Evolutionary conservation across 2,113 vertebrate genomes (phyloP), one percentile per base, ranked within the genome.

Genomic region (Macrotis lagotis): DNA sequence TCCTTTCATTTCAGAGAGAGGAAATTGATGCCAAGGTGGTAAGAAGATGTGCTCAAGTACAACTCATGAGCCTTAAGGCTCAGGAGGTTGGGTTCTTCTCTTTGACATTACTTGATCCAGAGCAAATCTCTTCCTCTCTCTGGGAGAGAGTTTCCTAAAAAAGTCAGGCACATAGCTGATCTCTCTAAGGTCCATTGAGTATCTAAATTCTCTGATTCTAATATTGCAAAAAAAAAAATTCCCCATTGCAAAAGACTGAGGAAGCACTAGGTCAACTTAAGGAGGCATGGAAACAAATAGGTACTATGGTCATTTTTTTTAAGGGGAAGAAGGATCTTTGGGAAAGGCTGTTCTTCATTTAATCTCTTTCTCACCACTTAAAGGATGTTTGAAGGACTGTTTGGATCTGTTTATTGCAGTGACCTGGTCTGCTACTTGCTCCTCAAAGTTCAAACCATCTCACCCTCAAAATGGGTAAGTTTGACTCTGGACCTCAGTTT

Each of bases 401-500:
- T 51, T 1, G 28, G 83, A n/a, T 0, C 31, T 91, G 44, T 90
- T 44, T 47, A 37, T 49, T 25, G 2, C 2, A 94, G 51, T n/a
- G 50, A 37, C 49, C 89, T 91, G 51, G 51, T 50, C 51, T 94
- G 95, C 89, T 96, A 96, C 74, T 93, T 96, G 94, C 92, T 90
- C 74, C 94, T 94, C 93, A 94, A 95, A 25, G 0, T 96, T 74
- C 94, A 94, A 96, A 92, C 88, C 92, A 94, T 95, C 55, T 92
- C 97, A 93, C 95, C 92, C 50, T 94, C 91, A 93, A 91, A 93
- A 97, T 98, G 98, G 96, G 94, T 97, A 98, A 98, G 92, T 98
- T 97, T 97, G 97, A 96, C 97, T 98, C 97, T 98, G 97, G 97
- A 98, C 98, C 98, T 92, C 94, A 94, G 95, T 96, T 98, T 98